These are phyloP conservation scores for Heteractis magnifica DNA, from an alignment of 92 coral and sea anemone species.

Conservation along the genomic window DNA sequence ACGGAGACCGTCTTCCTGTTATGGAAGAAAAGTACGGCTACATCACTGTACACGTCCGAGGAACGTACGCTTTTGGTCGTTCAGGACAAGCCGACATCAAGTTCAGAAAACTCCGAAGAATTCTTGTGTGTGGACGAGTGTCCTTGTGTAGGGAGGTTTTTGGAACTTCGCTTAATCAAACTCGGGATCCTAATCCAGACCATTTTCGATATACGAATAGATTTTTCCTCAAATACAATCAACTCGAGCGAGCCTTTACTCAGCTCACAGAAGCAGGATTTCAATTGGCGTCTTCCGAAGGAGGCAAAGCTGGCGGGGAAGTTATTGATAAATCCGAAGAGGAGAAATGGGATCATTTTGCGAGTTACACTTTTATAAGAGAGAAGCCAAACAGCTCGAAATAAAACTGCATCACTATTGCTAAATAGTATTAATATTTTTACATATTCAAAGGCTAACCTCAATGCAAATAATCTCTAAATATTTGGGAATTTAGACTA, in stretches of 20 bases:
- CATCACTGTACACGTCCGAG: conserved; percentile 76
- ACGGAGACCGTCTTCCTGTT: conserved; percentile 37
- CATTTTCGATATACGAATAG: conserved; percentile 84
- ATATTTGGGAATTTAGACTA: neutral
- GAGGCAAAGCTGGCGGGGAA: conserved; percentile 67
- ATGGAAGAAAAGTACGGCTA: conserved; percentile 71
- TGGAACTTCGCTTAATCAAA: conserved; percentile 74
- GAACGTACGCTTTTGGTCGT: conserved; percentile 87
- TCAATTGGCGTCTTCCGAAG: conserved; percentile 66
- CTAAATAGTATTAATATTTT: neutral
- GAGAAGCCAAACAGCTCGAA: conserved; percentile 15
- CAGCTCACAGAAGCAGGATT: conserved; percentile 73
- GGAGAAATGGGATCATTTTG: conserved; percentile 88
- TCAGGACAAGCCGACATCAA: conserved; percentile 81
- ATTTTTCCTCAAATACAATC: conserved; percentile 80
- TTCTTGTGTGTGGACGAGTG: conserved; percentile 82
- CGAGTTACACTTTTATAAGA: conserved; percentile 72
- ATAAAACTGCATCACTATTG: neutral
- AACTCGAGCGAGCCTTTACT: conserved; percentile 82
- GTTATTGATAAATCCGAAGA: conserved; percentile 60
- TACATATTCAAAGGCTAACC: neutral
- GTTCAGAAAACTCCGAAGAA: conserved; percentile 86
- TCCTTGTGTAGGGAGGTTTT: conserved; percentile 86
- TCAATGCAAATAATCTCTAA: neutral
- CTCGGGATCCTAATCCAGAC: conserved; percentile 81